Conservation (phyloP, 2,888 invertebrate species). For the Lissocephala sabroskyi region DNA sequence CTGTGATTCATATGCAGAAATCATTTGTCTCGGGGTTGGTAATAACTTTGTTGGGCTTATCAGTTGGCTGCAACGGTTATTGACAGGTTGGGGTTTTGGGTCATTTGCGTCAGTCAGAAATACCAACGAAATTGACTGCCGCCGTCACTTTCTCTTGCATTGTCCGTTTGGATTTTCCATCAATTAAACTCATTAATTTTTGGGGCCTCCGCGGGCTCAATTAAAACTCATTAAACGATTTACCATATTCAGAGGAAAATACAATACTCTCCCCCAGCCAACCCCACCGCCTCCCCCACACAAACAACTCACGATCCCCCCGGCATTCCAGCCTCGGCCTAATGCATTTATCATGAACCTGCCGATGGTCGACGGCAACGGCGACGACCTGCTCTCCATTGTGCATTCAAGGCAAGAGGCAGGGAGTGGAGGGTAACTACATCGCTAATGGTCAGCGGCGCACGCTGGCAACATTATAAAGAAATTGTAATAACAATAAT, state of each 20-base stretch:
- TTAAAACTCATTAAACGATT: constrained; percentile 63
- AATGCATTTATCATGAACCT: constrained; percentile 64
- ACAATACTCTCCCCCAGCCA: constrained; percentile 27
- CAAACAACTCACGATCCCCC: background rate
- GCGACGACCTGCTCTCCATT: constrained; percentile 59
- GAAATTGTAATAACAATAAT: constrained; percentile 66
- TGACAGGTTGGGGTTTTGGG: constrained; percentile 29
- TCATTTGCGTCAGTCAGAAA: no score
- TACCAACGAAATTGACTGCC: no score
- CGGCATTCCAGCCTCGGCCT: constrained; percentile 5
- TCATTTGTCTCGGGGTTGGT: constrained; percentile 12
- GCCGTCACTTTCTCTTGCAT: background rate
- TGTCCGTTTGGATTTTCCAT: constrained; percentile 29
- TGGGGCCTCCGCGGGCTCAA: constrained; percentile 28
- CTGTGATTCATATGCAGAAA: constrained; percentile 48
- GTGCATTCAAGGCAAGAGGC: constrained; percentile 52
- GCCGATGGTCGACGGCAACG: constrained; percentile 27
- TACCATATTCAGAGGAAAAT: constrained; percentile 59
- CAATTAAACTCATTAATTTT: constrained; percentile 56
- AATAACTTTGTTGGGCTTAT: constrained; percentile 1
- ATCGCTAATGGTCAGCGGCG: constrained; percentile 55
- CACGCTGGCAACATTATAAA: constrained; percentile 64
- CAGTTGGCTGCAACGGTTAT: constrained; percentile 32
- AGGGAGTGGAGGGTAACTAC: constrained; percentile 26
- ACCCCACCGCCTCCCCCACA: background rate